phyloP scores from a whole-genome alignment of 2,113 vertebrate species.

The Myotis davidii region DNA sequence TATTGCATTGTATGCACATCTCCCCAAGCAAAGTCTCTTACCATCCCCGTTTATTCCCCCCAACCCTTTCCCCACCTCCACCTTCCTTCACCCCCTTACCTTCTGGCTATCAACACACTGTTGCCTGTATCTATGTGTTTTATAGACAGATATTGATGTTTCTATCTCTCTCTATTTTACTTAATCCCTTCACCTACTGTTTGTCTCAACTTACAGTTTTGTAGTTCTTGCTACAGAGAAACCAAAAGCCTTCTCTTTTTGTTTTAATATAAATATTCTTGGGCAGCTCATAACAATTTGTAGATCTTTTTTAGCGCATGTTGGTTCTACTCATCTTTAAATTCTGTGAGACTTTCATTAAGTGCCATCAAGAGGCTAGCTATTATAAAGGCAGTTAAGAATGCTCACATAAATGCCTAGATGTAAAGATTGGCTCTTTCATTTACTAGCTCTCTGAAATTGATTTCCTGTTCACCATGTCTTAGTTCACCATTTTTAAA shows the following conservation, averaged over 20 bases:
- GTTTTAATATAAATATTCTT: neutral
- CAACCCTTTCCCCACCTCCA: no score
- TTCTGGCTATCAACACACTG: no score
- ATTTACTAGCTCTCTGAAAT: neutral
- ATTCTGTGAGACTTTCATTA: neutral
- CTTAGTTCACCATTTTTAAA: neutral
- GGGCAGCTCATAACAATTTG: neutral
- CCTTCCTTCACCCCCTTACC: no score
- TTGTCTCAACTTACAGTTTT: neutral
- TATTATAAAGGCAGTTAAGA: neutral
- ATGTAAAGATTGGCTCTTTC: neutral
- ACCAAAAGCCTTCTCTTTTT: neutral
- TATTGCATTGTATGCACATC: no score
- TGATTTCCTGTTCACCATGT: neutral
- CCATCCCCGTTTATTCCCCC: no score
- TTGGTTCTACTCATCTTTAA: neutral
- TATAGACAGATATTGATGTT: no score
- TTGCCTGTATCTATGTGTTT: no score
- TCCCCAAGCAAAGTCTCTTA: no score
- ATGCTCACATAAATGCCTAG: neutral
- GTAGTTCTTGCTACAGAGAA: neutral
- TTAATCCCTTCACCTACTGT: no score
- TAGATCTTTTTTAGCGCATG: neutral
- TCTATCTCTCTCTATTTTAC: no score
- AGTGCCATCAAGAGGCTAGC: neutral